Evolutionary conservation across 2,113 vertebrate genomes (phyloP), one percentile per base, ranked within the genome.

Genomic region (Pseudorectes ferrugineus): DNA sequence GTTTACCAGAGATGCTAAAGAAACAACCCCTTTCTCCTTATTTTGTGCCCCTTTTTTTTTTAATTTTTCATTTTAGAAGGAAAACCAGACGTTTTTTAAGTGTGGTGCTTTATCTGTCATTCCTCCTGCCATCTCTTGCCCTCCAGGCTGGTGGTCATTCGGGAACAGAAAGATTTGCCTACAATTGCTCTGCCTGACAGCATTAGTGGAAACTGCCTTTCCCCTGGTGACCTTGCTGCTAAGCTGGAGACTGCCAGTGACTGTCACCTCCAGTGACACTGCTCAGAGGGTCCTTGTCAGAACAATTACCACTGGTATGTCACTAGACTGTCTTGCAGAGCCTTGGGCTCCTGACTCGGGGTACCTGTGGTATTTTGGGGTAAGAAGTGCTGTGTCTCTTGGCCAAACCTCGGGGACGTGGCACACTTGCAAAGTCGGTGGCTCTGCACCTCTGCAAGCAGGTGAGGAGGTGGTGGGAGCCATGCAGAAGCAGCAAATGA

Each of bases 201-300:
- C 92, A 92, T 90, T 96, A 96, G 95, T 95, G 93, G 65, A 88
- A 95, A 95, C 68, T 90, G 93, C 93, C 90, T 96, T 95, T 96
- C 94, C 88, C 88, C 78, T 59, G 24, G 93, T 96, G 94, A 97
- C 95, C 95, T 95, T 95, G 95, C 91, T 73, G 92, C 92, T 96
- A 96, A 97, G 93, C 95, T 97, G 94, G 95, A 78, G 79, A 38
- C 93, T 92, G 89, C 88, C 92, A n/a, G 93, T 82, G 93, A 63
- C 93, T 95, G 93, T 96, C 95, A 94, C 94, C 94, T 97, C 82
- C 94, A 93, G 65, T 97, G 95, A 97, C 95, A 95, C 94, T 77
- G 96, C 92, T 96, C 94, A 95, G 92, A 97, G 94, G 94, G 95
- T 96, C 92, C 92, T 96, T 96, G 92, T 96, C 95, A 97, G 51